Conservation (phyloP, 1,140 invertebrate genomes). For the Artemia franciscana region DNA sequence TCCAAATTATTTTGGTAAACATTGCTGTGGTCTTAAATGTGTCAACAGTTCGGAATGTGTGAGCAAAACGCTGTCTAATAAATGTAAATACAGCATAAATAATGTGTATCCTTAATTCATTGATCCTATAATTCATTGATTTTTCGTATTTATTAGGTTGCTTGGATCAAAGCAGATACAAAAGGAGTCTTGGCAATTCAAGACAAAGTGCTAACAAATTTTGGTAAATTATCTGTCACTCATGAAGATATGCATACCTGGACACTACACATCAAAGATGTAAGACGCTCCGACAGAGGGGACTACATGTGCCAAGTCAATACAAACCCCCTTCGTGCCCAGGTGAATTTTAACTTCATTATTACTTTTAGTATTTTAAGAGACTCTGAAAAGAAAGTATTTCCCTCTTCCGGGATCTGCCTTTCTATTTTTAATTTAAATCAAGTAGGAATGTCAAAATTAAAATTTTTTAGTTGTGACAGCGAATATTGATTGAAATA, state of each 20-base stretch:
- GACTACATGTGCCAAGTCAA: conserved; percentile 75
- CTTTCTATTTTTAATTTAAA: no score
- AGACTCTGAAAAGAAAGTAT: neutral
- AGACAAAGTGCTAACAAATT: conserved; percentile 75
- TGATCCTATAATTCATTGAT: no score
- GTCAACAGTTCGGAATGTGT: no score
- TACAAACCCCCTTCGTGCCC: conserved; percentile 77
- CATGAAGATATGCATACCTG: conserved; percentile 66
- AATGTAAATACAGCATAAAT: no score
- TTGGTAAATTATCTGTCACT: conserved; percentile 55
- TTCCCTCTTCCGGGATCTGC: no score
- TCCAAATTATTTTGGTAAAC: no score
- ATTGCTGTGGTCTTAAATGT: no score
- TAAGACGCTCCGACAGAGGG: conserved; percentile 57
- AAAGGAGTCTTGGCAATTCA: conserved; percentile 76
- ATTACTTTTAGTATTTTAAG: neutral
- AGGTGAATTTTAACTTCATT: conserved; percentile 30
- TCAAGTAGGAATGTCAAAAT: no score
- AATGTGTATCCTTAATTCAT: no score
- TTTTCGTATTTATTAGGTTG: conserved; percentile 32
- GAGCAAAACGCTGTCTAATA: no score
- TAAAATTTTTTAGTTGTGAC: no score
- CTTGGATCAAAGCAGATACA: conserved; percentile 76
- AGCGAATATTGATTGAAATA: no score
- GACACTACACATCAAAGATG: conserved; percentile 57